A percentile compares a stretch with the other conserved stretches of the same genome.
phyloP scores from a whole-genome alignment of 2,888 invertebrate species.

The Aricia artaxerxes region DNA sequence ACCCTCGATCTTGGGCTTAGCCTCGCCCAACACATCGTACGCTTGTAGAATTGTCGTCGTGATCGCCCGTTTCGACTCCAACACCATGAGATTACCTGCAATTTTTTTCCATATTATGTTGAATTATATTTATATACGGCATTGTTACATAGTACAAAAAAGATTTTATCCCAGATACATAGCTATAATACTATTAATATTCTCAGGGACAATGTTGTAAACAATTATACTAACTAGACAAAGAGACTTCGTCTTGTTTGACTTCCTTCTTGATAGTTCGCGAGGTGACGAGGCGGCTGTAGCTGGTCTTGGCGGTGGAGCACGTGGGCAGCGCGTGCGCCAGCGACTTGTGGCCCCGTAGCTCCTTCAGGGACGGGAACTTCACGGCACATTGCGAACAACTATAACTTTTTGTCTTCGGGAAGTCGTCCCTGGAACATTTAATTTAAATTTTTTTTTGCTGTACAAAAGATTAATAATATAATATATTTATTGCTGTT shows the following conservation, averaged over 20 bases:
- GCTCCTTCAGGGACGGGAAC: constrained; percentile 82
- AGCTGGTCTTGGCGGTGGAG: constrained; percentile 51
- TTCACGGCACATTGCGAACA: constrained; percentile 81
- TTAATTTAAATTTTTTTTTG: not conserved
- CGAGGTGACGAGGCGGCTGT: constrained; percentile 58
- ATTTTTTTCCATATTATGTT: constrained; percentile 10
- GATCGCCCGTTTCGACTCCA: constrained; percentile 63
- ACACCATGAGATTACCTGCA: constrained; percentile 54
- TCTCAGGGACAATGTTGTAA: no score
- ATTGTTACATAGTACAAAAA: not conserved
- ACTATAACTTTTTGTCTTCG: constrained; percentile 66
- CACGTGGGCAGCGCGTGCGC: constrained; percentile 69
- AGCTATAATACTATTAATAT: no score
- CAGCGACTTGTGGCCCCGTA: constrained; percentile 81
- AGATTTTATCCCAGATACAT: no score
- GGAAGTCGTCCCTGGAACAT: constrained; percentile 55
- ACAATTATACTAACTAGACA: constrained; percentile 49
- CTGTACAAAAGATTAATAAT: no score
- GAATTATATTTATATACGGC: not conserved
- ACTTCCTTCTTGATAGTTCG: constrained; percentile 73
- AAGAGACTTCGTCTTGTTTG: constrained; percentile 53
- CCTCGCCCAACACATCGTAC: constrained; percentile 59
- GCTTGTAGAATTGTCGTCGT: constrained; percentile 57
- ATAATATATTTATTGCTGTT: no score
- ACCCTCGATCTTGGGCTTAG: constrained; percentile 70